Percentiles rank a stretch among this genome's conserved stretches.
These are phyloP conservation scores for Sipha maydis DNA, from an alignment of 2,888 invertebrate genomes.

Conservation along the genomic window DNA sequence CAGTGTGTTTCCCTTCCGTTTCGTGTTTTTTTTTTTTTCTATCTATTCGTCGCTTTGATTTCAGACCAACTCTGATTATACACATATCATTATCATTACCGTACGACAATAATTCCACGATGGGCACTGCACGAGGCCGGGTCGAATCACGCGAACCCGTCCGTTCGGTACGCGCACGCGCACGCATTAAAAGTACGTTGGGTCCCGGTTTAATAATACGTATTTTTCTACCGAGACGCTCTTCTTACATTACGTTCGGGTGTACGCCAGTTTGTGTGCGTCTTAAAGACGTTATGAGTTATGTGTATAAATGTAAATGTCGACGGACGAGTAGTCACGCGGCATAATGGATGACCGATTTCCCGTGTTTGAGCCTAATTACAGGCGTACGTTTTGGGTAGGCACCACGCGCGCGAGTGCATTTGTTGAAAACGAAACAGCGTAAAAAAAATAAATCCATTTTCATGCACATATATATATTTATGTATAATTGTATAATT, in stretches of 20 bases:
- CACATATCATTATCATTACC: neutral
- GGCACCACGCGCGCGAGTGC: neutral
- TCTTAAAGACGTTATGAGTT: too few species aligned
- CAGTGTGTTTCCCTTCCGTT: too few species aligned
- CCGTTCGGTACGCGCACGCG: neutral
- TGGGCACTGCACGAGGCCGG: neutral
- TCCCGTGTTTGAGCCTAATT: neutral
- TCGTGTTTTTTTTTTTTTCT: too few species aligned
- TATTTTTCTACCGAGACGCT: too few species aligned
- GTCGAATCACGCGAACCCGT: too few species aligned
- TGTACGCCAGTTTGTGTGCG: neutral
- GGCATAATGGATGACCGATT: constrained; percentile 1
- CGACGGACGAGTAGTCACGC: neutral
- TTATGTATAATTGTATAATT: too few species aligned
- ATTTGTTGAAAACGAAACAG: neutral
- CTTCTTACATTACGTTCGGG: too few species aligned
- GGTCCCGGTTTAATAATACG: neutral
- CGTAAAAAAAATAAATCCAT: neutral
- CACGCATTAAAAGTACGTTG: neutral
- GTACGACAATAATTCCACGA: neutral
- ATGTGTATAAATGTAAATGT: neutral
- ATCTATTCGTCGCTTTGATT: too few species aligned
- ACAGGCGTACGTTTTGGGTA: neutral
- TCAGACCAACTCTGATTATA: too few species aligned
- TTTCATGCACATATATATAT: neutral